Evolutionary conservation across 2,888 invertebrate genomes (phyloP), one percentile per base, ranked within the genome.

Genomic region (Ectemnius cavifrons): DNA sequence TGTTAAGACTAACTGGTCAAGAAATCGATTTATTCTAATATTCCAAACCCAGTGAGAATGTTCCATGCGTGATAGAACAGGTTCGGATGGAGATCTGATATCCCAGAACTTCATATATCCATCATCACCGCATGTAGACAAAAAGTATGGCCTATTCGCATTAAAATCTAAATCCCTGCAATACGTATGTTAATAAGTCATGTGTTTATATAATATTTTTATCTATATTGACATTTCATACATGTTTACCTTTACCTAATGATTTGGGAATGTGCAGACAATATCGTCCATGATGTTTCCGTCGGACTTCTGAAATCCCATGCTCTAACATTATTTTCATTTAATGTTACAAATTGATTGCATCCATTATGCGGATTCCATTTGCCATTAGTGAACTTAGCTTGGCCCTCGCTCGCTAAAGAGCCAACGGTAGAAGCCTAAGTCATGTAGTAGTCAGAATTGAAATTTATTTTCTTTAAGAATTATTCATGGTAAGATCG

Each of bases 71-170:
- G 94, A 94, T 88, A 96, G 94, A 4, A 98, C 93, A 0, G 98
- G 96, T 77, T 95, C 94, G 67, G 93, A 93, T 0, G 95, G 93
- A 87, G 96, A 96, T 65, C 99, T 93, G 83, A 96, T 95, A 91
- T 99, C 99, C 99, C 99, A 99, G 84, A 99, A 97, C 89, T 97
- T 97, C 16, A 97, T 94, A 62, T 95, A 95, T 0, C 98, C 98
- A 91, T 99, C 99, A 91, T 99, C 99, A 0, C 99, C 99, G 80
- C 97, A 98, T 1, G 96, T 97, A 0, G 97, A 97, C 77, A 99
- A 89, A 85, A 97, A 96, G 88, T 98, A 98, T 86, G 98, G 98
- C 91, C 97, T 96, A 91, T 99, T 99, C n/a, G 98, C 97, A 92
- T 99, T 99, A 89, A 98, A 99, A 91, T 99, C 99, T 52, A 99